Evolutionary conservation across 2,888 invertebrate genomes (phyloP).

Genomic region (Tenthredo amoena): DNA sequence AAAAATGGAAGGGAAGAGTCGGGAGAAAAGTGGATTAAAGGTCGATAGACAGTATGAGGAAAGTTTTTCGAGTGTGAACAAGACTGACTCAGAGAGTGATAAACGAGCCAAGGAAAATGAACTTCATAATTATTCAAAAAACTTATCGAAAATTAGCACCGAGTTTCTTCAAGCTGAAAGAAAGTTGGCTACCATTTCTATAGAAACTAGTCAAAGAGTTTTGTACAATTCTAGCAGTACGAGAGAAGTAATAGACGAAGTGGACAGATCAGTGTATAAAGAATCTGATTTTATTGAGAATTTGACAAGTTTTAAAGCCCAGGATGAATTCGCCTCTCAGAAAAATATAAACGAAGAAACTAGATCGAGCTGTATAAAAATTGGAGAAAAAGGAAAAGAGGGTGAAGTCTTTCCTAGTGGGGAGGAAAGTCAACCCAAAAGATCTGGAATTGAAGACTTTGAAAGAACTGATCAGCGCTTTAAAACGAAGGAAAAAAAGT

Average conservation of each 20-base stretch:
- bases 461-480: neutral
- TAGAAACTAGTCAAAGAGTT: neutral
- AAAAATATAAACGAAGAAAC: neutral
- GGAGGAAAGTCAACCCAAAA: neutral
- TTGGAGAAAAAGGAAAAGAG: neutral
- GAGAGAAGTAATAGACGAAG: neutral
- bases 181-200: neutral
- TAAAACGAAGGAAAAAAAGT: slow-evolving; percentile 8
- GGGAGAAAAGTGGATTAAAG: neutral
- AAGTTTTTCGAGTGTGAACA: neutral
- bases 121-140: neutral
- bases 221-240: neutral
- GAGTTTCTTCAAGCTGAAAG: slow-evolving; percentile 14
- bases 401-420: neutral
- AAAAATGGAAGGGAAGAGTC: neutral
- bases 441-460: neutral
- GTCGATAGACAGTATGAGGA: neutral
- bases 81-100: neutral
- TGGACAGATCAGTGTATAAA: neutral
- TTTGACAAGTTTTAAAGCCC: neutral
- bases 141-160: neutral
- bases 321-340: neutral
- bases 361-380: neutral
- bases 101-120: neutral
- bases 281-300: neutral